Evolutionary conservation across 2,888 invertebrate genomes (phyloP).

Genomic region (Stramonita haemastoma): DNA sequence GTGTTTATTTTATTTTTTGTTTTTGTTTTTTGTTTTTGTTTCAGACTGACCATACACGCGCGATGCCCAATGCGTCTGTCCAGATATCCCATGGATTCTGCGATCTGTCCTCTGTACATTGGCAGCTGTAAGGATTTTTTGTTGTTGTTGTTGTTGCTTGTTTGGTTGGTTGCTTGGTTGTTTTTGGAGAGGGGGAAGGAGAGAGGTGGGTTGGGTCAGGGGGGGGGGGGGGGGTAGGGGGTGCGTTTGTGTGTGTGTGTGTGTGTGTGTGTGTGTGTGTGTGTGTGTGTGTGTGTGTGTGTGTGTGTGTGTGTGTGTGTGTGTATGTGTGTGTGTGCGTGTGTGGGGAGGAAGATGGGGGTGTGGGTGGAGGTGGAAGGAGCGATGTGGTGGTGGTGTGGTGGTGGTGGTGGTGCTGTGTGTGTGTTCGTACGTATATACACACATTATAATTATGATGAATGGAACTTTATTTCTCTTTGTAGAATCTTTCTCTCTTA

Average conservation of each 20-base stretch:
- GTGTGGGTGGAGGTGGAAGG: no score
- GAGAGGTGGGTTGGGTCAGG: no score
- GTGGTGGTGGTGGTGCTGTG: no score
- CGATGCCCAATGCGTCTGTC: constrained; percentile 90
- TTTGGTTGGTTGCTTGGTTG: no score
- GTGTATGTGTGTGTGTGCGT: neutral
- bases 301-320: neutral
- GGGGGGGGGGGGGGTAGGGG: no score
- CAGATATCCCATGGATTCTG: constrained; percentile 91
- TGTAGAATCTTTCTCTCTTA: neutral
- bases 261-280: neutral
- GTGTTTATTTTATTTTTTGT: no score
- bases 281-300: neutral
- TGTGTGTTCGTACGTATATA: no score
- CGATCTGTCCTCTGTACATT: constrained; percentile 86
- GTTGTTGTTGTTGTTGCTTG: no score
- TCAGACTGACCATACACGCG: constrained; percentile 88
- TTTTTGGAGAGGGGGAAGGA: no score
- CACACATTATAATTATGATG: neutral
- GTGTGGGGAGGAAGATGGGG: neutral
- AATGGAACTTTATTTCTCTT: no score
- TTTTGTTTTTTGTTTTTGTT: neutral
- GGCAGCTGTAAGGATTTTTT: constrained; percentile 87
- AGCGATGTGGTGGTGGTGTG: no score
- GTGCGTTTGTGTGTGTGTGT: no score